phyloP scores from a whole-genome alignment of 92 coral and sea anemone genomes.

The Siderastrea radians region DNA sequence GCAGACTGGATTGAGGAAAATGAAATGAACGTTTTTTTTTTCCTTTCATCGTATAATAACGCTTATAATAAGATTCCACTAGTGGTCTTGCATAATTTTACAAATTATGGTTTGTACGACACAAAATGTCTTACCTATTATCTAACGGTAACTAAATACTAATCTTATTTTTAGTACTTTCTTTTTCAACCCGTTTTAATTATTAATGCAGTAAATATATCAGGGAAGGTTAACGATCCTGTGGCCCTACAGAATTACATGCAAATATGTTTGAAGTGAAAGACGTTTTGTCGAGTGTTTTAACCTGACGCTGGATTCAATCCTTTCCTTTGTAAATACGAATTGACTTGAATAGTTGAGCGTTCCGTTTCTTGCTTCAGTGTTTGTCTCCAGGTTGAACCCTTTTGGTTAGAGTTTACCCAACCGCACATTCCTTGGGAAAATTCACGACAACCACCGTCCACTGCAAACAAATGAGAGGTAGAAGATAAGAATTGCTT shows the following conservation, averaged over 20 bases:
- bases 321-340: not conserved
- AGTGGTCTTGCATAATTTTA: no score
- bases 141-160: no score
- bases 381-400: not conserved
- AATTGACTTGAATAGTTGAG: not conserved
- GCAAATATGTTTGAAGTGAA: not conserved
- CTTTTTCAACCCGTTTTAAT: no score
- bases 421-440: slow-evolving; percentile 47
- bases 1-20: no score
- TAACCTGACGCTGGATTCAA: not conserved
- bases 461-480: not conserved
- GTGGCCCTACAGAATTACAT: not conserved
- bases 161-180: no score
- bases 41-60: no score
- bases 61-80: no score
- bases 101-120: no score
- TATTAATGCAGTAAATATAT: no score
- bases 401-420: not conserved
- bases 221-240: not conserved
- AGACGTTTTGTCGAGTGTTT: no score
- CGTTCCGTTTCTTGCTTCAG: slow-evolving; percentile 4
- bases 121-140: no score
- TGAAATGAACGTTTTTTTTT: no score
- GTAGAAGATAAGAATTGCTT: not conserved
- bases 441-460: slow-evolving; percentile 19